These are phyloP conservation scores for Sparidentex hasta DNA, from an alignment of 2,797 vertebrate species.

Conservation along the genomic window DNA sequence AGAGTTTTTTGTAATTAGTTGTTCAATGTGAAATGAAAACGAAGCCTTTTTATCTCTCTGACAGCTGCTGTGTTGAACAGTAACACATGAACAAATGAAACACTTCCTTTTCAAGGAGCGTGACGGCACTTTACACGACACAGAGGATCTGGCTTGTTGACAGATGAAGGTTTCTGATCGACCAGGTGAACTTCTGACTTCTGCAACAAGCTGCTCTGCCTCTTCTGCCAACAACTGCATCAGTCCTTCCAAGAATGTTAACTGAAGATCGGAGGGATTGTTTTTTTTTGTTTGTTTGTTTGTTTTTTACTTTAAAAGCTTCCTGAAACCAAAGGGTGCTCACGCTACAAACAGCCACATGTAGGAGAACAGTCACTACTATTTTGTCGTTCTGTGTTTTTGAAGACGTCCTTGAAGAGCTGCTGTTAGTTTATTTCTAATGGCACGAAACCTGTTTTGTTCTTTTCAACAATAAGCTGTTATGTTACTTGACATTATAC, in stretches of 20 bases:
- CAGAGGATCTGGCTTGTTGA: slow-evolving; percentile 5
- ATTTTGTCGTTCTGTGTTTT: background rate
- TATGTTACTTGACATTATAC: slow-evolving; percentile 23
- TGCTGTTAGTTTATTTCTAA: background rate
- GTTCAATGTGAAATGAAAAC: slow-evolving; percentile 1
- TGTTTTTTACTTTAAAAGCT: background rate
- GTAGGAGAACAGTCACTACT: slow-evolving; percentile 9
- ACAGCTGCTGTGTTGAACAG: slow-evolving; percentile 29
- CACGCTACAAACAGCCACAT: background rate
- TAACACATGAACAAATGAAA: background rate
- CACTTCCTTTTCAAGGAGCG: background rate
- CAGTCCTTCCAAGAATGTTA: background rate
- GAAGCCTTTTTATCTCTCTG: background rate
- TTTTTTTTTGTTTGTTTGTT: rapidly evolving
- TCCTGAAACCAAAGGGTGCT: slow-evolving; percentile 39
- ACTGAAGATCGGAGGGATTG: background rate
- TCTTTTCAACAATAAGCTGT: slow-evolving; percentile 34
- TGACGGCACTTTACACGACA: slow-evolving; percentile 40
- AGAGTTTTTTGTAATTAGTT: background rate
- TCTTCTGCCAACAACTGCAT: slow-evolving; percentile 18
- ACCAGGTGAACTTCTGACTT: slow-evolving; percentile 4
- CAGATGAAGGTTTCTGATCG: slow-evolving; percentile 3
- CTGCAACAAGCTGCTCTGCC: slow-evolving; percentile 18
- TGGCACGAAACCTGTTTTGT: background rate
- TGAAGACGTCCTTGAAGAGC: background rate